A percentile compares a stretch with the other conserved stretches of the same genome.
Conservation (phyloP, 2,113 vertebrate species). For the Coptodon rendalli region DNA sequence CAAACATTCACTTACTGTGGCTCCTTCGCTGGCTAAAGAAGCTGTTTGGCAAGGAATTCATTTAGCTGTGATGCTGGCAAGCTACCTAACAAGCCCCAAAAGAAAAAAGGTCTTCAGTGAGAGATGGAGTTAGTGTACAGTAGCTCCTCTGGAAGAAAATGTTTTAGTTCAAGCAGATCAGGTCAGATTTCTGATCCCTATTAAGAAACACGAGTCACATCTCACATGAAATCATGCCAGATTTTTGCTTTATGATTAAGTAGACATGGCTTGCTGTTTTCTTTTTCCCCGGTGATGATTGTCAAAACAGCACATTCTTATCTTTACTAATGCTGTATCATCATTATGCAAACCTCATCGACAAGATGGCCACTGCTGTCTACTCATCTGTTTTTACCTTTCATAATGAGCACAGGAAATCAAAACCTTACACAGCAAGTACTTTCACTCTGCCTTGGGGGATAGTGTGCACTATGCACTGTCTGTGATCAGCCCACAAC, state of each 20-base stretch:
- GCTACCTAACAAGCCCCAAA: slow-evolving; percentile 37
- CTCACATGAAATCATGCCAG: not conserved
- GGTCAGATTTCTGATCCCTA: not conserved
- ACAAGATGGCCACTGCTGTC: slow-evolving; percentile 33
- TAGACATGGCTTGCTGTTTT: not conserved
- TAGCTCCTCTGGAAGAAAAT: not conserved
- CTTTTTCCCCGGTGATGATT: not conserved
- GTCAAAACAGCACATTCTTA: not conserved
- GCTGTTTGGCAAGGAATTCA: slow-evolving; percentile 37
- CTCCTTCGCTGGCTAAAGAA: slow-evolving; percentile 36
- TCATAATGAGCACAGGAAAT: slow-evolving; percentile 53
- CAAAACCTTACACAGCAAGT: slow-evolving; percentile 46
- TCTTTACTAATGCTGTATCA: slow-evolving; percentile 28
- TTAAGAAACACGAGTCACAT: not conserved
- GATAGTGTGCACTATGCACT: not conserved
- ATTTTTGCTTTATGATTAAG: not conserved
- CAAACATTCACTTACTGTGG: slow-evolving; percentile 66
- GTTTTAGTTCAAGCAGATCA: not conserved
- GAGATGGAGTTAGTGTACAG: slow-evolving; percentile 17
- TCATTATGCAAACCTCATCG: slow-evolving; percentile 30
- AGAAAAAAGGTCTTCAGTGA: slow-evolving; percentile 18
- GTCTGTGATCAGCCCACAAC: not conserved
- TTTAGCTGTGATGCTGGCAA: slow-evolving; percentile 42
- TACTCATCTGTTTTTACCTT: slow-evolving; percentile 47
- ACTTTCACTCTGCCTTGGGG: not conserved